phyloP scores from a whole-genome alignment of 2,888 invertebrate genomes.

The Tineola bisselliella region DNA sequence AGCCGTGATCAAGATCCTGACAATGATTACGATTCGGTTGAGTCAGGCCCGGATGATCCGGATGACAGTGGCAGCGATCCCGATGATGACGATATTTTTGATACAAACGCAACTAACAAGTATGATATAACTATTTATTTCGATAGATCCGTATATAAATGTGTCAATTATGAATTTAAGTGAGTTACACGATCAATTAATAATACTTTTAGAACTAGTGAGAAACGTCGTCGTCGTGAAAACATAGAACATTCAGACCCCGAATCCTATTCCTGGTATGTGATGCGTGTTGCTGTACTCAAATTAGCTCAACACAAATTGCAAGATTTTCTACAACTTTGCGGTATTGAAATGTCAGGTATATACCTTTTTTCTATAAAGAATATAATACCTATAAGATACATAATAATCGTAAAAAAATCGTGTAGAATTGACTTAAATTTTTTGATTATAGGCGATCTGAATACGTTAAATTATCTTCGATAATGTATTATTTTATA shows the following conservation, averaged over 20 bases:
- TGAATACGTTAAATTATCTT: neutral
- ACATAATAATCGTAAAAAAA: neutral
- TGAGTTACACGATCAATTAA: neutral
- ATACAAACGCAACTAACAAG: conserved; percentile 42
- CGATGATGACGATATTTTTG: conserved; percentile 86
- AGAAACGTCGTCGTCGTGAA: conserved; percentile 57
- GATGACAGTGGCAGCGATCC: conserved; percentile 76
- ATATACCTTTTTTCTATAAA: conserved; percentile 17
- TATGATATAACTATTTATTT: conserved; percentile 21
- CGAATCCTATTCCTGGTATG: conserved; percentile 94
- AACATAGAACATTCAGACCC: conserved; percentile 93
- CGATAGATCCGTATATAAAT: too few species aligned
- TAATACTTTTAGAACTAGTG: conserved; percentile 26
- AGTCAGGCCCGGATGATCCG: conserved; percentile 80
- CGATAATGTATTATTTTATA: neutral
- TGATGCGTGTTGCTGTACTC: conserved; percentile 89
- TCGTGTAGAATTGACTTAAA: too few species aligned
- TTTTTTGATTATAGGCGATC: neutral
- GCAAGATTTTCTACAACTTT: conserved; percentile 85
- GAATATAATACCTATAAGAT: too few species aligned
- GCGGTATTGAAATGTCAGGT: conserved; percentile 92
- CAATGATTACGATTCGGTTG: conserved; percentile 88
- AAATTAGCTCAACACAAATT: conserved; percentile 85
- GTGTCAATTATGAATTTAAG: neutral
- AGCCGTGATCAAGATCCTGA: conserved; percentile 75